These are phyloP conservation scores for Clusia tigrina DNA, from an alignment of 2,888 invertebrate species.

Conservation along the genomic window DNA sequence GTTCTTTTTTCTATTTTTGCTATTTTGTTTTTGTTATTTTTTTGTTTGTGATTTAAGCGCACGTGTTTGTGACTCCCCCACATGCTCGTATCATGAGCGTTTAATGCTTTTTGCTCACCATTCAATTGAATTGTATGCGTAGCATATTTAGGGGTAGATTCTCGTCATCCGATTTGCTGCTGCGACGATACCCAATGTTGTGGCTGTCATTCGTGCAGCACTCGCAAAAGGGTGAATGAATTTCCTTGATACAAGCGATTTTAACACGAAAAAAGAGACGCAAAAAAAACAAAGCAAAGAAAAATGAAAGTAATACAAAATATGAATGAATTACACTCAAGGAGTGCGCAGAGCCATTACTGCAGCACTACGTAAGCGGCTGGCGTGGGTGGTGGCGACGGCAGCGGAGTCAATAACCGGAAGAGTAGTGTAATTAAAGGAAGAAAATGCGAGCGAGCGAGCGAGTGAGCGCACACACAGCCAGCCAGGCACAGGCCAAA, in stretches of 20 bases:
- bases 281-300: conserved; percentile 20
- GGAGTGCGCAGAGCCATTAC: neutral
- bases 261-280: conserved; percentile 27
- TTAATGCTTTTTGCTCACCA: too few species aligned
- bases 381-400: conserved; percentile 12
- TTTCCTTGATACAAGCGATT: conserved; percentile 35
- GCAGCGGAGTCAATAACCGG: conserved; percentile 28
- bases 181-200: too few species aligned
- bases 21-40: too few species aligned
- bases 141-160: too few species aligned
- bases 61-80: too few species aligned
- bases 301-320: conserved; percentile 24
- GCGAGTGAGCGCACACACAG: neutral
- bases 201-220: too few species aligned
- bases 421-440: conserved; percentile 31
- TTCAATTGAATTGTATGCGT: too few species aligned
- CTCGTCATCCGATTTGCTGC: too few species aligned
- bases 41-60: too few species aligned
- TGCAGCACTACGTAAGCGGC: neutral
- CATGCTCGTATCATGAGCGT: too few species aligned
- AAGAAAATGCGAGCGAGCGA: conserved; percentile 12
- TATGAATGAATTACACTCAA: conserved; percentile 14
- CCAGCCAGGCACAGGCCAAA: neutral
- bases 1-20: too few species aligned
- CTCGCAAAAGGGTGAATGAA: conserved; percentile 41